Base-by-base conservation (phyloP, 2,888 invertebrate species). In the Marasmarcha lunaedactyla region DNA sequence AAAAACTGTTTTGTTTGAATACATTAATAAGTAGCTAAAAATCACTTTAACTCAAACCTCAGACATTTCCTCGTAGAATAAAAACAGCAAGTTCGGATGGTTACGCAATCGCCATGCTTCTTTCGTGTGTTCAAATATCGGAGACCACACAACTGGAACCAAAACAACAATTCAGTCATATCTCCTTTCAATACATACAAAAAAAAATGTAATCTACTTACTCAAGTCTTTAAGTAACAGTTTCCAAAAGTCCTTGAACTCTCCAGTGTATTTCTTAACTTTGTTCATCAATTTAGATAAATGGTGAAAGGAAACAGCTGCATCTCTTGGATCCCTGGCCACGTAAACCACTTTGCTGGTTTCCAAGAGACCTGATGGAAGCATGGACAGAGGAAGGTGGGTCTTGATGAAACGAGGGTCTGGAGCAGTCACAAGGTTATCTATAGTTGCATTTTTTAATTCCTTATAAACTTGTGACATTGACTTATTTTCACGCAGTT, bases 281-380 rank as follows among this genome's bases (percentile, higher is more conserved):
- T 86, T 84, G 47, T 89, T 88, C 1, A 89, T 66, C 38, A 88
- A 83, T 63, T 92, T 92, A 36, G 2, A 7, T 3, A 94, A 85
- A 61, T 93, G 89, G 56, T 90, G 95, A 66, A 88, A 94, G 0
- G 95, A 95, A 0, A 94, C 91, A 0, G 88, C 89, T 0, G 93
- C 92, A 64, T 95, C 95, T 63, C 93, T 91, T 0, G 95, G 94
- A 70, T 95, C 93, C 41, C 95, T 84, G 0, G 92, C 91, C 0
- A 95, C 89, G 57, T 95, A 95, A 36, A 95, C 87, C 14, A 94
- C 76, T 87, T 90, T 66, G 14, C 76, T 61, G 38, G 57, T 55
- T 11, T 86, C 76, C 40, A 89, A 67, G 4, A 90, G 64, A 43
- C 79, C 76, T 1, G 87, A 87, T 0, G 92, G 91, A 27, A 94